phyloP scores from a whole-genome alignment of 2,888 invertebrate genomes.

The Agrilus biguttatus region DNA sequence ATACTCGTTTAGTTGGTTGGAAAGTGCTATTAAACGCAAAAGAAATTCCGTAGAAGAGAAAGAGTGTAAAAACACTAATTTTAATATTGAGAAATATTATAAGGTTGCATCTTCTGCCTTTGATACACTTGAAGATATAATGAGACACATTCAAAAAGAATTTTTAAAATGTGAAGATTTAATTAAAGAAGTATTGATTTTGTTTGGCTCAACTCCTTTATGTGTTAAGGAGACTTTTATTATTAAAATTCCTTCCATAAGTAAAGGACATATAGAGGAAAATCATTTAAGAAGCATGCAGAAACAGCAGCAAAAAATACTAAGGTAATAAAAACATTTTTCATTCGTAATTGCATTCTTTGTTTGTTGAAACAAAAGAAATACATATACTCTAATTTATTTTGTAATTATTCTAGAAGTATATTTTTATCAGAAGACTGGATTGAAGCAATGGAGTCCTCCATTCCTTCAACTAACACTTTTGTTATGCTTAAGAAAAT shows the following conservation, averaged over 20 bases:
- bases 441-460: conserved; percentile 30
- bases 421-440: conserved; percentile 35
- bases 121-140: conserved; percentile 19
- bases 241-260: conserved; percentile 15
- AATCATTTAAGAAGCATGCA: conserved; percentile 18
- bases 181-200: conserved; percentile 19
- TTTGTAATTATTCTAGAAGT: conserved; percentile 26
- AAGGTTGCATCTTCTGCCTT: conserved; percentile 19
- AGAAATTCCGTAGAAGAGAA: conserved; percentile 8
- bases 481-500: conserved; percentile 36
- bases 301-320: conserved; percentile 20
- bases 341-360: too few relatives aligned
- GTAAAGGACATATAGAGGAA: conserved; percentile 18
- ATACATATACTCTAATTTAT: neutral
- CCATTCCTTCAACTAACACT: conserved; percentile 34
- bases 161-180: conserved; percentile 13
- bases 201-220: conserved; percentile 21
- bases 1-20: conserved; percentile 22
- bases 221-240: conserved; percentile 21
- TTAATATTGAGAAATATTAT: conserved; percentile 18
- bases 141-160: conserved; percentile 17
- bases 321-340: conserved; percentile 15
- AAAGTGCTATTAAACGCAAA: conserved; percentile 19
- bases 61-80: conserved; percentile 9
- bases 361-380: neutral